These are phyloP conservation scores for Sebastolobus alascanus DNA, from an alignment of 2,797 vertebrate genomes.

Conservation along the genomic window DNA sequence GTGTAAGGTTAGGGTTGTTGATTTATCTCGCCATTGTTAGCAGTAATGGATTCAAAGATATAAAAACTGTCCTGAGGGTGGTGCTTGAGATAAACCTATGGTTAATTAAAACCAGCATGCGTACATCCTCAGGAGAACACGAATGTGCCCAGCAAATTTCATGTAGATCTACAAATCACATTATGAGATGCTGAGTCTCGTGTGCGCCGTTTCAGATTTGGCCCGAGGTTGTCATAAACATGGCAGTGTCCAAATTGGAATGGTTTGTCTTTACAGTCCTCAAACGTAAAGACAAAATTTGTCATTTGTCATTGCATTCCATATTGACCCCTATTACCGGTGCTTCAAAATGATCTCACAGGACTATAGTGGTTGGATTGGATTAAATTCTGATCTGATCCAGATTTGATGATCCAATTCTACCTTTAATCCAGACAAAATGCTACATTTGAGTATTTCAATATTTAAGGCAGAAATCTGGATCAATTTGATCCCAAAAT, in stretches of 20 bases:
- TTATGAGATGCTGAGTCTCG: neutral
- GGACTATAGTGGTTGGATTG: too few species aligned
- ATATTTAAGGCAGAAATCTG: too few species aligned
- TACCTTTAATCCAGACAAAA: too few species aligned
- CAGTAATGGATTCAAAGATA: neutral
- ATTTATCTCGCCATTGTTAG: conserved; percentile 1
- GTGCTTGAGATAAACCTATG: neutral
- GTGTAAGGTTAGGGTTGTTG: neutral
- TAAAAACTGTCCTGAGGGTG: neutral
- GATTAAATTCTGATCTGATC: too few species aligned
- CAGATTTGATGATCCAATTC: too few species aligned
- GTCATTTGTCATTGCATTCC: neutral
- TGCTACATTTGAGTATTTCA: too few species aligned
- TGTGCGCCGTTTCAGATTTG: neutral
- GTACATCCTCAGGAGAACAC: neutral
- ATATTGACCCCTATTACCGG: neutral
- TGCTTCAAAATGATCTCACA: too few species aligned
- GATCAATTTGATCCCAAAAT: too few species aligned
- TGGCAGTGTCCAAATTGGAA: neutral
- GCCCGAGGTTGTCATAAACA: neutral
- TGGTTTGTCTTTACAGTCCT: neutral
- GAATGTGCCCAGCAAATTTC: neutral
- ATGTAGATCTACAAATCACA: neutral
- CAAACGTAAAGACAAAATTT: neutral
- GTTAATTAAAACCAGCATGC: neutral